Evolutionary conservation across 2,113 vertebrate species (phyloP), one percentile per base, ranked within the genome.

Genomic region (Boleophthalmus pectinirostris): DNA sequence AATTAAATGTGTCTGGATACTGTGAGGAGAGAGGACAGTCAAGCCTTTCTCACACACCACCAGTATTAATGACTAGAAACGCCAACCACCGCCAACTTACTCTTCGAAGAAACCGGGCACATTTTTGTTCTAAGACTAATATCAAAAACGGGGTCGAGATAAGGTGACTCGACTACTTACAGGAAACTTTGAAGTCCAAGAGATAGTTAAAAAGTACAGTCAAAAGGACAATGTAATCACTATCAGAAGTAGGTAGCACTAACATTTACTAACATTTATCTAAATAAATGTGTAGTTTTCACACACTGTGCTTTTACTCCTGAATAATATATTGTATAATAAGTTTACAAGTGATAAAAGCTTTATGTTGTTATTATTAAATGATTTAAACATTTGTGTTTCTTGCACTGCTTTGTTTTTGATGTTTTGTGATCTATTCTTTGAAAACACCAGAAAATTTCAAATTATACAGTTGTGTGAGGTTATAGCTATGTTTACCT

Each of bases 1-100:
- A 92, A 93, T 94, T 93, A 92, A 92, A 93, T 88, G 89, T 92
- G 90, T 91, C 92, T 86, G 83, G 63, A 81, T 78, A 78, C 29
- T 66, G 79, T 14, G 58, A 74, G 80, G 79, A 75, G 66, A 83
- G 75, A 51, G 45, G 64, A 60, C 12, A 35, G 14, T 60, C 24
- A 78, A 70, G 53, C 57, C 4, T 49, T 23, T 14, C 24, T 29
- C 68, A 69, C 2, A 67, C 15, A 60, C 23, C 7, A 20, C 20
- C 33, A 38, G 33, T 64, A 43, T n/a, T 64, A 64, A 64, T 64
- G 61, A 64, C 29, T 64, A 64, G 29, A 73, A 61, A 66, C 20
- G 33, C 14, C 9, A 71, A 79, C 70, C 21, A 65, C 25, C 9
- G 24, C 25, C 58, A 35, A 64, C 18, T 38, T 15, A 61, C 13